A percentile compares a stretch with the other conserved stretches of the same genome.
Conservation (phyloP, 2,113 vertebrate species). For the Chelonoidis abingdonii region DNA sequence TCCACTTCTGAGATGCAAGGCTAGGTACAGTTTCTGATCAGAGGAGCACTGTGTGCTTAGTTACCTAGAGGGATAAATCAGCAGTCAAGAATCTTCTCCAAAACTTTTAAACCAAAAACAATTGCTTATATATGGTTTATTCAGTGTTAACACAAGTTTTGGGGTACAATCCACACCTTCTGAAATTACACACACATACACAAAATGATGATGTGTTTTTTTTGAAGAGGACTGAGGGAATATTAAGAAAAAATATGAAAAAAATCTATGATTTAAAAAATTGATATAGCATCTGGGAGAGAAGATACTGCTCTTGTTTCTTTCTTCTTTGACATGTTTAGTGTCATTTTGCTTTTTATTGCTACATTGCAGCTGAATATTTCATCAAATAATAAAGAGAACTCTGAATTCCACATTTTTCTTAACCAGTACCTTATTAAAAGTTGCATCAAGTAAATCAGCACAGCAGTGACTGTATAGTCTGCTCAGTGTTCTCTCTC, state of each 20-base stretch:
- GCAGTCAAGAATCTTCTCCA: not conserved
- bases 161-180: not conserved
- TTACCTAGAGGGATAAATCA: not conserved
- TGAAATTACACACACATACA: not conserved
- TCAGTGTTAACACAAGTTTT: not conserved
- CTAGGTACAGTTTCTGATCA: not conserved
- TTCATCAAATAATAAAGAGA: not conserved
- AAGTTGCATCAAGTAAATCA: not conserved
- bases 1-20: constrained; percentile 2
- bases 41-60: not conserved
- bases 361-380: not conserved
- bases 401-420: not conserved
- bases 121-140: not conserved
- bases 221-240: not conserved
- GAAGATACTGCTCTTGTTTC: not conserved
- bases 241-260: not conserved
- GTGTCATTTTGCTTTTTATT: not conserved
- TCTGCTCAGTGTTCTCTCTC: not conserved
- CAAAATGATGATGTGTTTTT: not conserved
- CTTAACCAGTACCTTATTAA: not conserved
- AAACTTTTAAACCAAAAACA: not conserved
- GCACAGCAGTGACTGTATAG: not conserved
- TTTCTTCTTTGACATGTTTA: not conserved
- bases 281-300: not conserved
- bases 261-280: not conserved